A percentile compares a stretch with the other conserved stretches of the same genome.
Evolutionary conservation across 2,888 invertebrate genomes (phyloP).

Genomic region (Plebejus anna): DNA sequence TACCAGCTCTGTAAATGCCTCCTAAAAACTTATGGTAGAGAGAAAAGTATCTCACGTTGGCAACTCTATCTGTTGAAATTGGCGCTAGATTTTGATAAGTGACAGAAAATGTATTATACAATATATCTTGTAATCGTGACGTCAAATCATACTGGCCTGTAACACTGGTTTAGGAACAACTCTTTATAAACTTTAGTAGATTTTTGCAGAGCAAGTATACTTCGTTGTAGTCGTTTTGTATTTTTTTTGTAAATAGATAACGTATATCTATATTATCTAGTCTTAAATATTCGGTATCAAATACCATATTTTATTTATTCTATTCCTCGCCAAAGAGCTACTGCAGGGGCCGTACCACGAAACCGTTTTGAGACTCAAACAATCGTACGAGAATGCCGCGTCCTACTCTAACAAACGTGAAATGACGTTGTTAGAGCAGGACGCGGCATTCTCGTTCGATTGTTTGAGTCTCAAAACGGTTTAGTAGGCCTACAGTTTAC

Average conservation of each 20-base stretch:
- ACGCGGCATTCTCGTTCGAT: too few species aligned
- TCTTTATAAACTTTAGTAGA: slow-evolving; percentile 1
- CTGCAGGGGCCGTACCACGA: too few species aligned
- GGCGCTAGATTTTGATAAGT: too few species aligned
- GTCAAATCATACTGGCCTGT: not conserved
- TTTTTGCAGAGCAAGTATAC: slow-evolving; percentile 1
- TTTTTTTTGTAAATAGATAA: slow-evolving; percentile 19
- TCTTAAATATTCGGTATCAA: slow-evolving; percentile 35
- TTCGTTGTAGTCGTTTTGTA: not conserved
- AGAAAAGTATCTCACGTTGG: too few species aligned
- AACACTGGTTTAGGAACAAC: not conserved
- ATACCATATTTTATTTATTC: slow-evolving; percentile 32
- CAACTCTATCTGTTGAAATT: too few species aligned
- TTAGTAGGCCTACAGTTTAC: not conserved
- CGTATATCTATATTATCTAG: slow-evolving; percentile 28
- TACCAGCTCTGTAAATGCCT: not conserved
- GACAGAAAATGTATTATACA: not conserved
- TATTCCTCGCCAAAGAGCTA: slow-evolving; percentile 35
- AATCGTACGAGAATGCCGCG: too few species aligned
- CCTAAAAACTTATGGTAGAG: not conserved
- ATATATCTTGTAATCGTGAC: not conserved
- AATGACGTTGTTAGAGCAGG: too few species aligned
- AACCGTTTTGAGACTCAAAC: too few species aligned
- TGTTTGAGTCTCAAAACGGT: too few species aligned
- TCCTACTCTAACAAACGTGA: too few species aligned